Conservation (phyloP, 1,140 invertebrate species). For the Leptopilina boulardi region DNA sequence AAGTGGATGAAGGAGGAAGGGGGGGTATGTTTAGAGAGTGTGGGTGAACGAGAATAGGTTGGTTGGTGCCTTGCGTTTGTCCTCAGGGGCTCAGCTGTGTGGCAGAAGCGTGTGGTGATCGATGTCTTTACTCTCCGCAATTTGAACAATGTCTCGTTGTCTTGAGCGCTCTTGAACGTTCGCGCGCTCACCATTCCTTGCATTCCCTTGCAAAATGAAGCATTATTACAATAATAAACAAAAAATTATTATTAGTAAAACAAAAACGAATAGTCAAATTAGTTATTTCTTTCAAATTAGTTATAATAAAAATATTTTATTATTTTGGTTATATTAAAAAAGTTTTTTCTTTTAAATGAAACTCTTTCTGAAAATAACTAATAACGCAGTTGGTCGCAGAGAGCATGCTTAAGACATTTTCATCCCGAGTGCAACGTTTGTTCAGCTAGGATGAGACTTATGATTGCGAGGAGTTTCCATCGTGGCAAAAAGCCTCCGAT, state of each 20-base stretch:
- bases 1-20: conserved; percentile 36
- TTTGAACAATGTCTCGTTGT: conserved; percentile 72
- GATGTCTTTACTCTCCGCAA: conserved; percentile 72
- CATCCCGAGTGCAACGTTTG: conserved; percentile 54
- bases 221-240: conserved; percentile 59
- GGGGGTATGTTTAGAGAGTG: neutral
- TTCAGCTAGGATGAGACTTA: conserved; percentile 61
- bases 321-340: no score
- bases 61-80: conserved; percentile 58
- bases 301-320: no score
- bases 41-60: conserved; percentile 14
- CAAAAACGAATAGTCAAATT: no score
- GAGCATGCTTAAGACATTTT: conserved; percentile 57
- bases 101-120: conserved; percentile 61
- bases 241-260: no score
- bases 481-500: conserved; percentile 60
- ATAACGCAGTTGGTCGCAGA: conserved; percentile 59
- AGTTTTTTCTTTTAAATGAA: conserved; percentile 21
- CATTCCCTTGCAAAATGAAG: conserved; percentile 62
- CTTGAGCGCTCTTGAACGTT: conserved; percentile 51
- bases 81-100: conserved; percentile 67
- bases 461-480: conserved; percentile 59
- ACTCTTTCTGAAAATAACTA: conserved; percentile 57
- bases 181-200: conserved; percentile 52
- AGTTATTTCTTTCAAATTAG: no score